phyloP scores from a whole-genome alignment of 2,888 invertebrate species.

The Tetranychus piercei region DNA sequence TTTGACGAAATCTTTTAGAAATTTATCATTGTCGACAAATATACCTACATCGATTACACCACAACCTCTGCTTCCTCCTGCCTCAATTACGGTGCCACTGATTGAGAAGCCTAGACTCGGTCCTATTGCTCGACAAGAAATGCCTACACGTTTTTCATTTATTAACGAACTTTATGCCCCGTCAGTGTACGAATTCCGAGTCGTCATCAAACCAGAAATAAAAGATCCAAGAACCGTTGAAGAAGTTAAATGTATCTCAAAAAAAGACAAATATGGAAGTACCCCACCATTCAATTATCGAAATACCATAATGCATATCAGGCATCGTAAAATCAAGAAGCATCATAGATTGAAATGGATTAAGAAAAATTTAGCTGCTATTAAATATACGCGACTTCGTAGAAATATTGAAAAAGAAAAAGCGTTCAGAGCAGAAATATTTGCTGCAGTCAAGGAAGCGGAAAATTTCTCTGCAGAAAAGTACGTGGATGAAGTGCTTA shows the following conservation, averaged over 20 bases:
- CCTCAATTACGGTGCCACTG: neutral
- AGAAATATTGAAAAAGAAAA: constrained; percentile 55
- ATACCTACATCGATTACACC: neutral
- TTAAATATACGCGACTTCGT: constrained; percentile 45
- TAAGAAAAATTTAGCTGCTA: constrained; percentile 55
- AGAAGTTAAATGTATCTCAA: neutral
- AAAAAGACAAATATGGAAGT: neutral
- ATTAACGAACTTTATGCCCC: neutral
- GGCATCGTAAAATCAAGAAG: constrained; percentile 65
- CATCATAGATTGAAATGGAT: constrained; percentile 61
- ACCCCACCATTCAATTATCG: neutral
- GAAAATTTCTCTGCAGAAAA: constrained; percentile 54
- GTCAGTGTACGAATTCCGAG: neutral
- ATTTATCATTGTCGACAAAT: neutral
- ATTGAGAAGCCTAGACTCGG: neutral
- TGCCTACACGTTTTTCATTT: neutral
- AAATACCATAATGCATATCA: constrained; percentile 22
- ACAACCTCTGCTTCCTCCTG: neutral
- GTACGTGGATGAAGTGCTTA: constrained; percentile 48
- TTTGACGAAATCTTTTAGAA: neutral
- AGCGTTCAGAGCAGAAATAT: constrained; percentile 48
- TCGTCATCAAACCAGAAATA: neutral
- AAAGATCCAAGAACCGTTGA: neutral
- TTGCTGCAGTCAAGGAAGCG: constrained; percentile 50
- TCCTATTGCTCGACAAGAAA: neutral